Evolutionary conservation across 2,797 vertebrate genomes (phyloP), one percentile per base, ranked within the genome.

Genomic region (Halcyon leucocephala): DNA sequence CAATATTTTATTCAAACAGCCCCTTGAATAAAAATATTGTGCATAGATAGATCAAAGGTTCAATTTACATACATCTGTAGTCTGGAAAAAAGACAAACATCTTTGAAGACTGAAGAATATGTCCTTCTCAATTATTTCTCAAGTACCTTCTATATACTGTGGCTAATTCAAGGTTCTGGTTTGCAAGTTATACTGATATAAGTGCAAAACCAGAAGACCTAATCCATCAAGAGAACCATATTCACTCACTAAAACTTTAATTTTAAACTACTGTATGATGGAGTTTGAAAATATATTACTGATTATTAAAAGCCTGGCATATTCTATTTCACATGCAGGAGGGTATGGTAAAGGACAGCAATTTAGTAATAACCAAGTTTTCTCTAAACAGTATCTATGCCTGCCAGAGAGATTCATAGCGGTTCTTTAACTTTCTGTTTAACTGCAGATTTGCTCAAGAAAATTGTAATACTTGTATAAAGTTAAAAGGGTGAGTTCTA

Each of bases 11-110:
- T 99, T 99, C 99, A 99, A 98, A 98, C 95, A 96, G 96, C 97
- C 95, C 98, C 98, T 98, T 99, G 99, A 99, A 99, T 99, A 99
- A 99, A 99, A 99, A 99, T 99, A 99, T 99, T 99, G 99, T 98
- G 98, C 97, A 98, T 95, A 98, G 94, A 98, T 96, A 98, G 97
- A 98, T 98, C 94, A 98, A 97, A 98, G 97, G 96, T 98, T 98
- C 97, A 97, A 72, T 97, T 97, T 96, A 97, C 97, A 96, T 95
- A 98, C 83, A 97, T 70, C 67, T 97, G 44, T 96, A 96, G 93
- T 98, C 93, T 97, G 97, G 85, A 93, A 95, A 97, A 95, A 97
- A 97, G 93, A 98, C 95, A 98, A 86, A 96, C 90, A 97, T 66
- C 79, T 97, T 83, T 97, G 89, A 97, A 97, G 93, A 96, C 88